Evolutionary conservation across 1,140 invertebrate genomes (phyloP), one percentile per base, ranked within the genome.

Genomic region (Rhizoglyphus robini): DNA sequence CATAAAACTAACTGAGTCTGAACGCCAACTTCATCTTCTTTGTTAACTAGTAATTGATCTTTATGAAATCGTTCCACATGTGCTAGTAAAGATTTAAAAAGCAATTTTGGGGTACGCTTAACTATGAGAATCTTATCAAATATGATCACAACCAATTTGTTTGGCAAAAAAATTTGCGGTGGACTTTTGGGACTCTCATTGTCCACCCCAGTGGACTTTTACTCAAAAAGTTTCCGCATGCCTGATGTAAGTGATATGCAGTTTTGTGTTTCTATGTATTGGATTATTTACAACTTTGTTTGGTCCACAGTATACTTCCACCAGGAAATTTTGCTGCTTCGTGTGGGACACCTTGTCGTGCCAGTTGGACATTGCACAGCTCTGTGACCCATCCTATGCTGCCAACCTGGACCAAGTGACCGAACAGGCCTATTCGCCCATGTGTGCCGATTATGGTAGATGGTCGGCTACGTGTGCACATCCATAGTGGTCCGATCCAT

Each of bases 241-340:
- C n/a, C n/a, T n/a, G n/a, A n/a, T n/a, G n/a, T n/a, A 34, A 60
- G 58, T 60, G 27, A 5, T 32, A 29, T 11, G 5, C 5, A 41
- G 8, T 41, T 49, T 11, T 49, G 5, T 8, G 2, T 2, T n/a
- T 8, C 2, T 20, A 23, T 23, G 13, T 51, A 5, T 20, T 51
- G 2, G 23, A n/a, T n/a, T n/a, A 25, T 23, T 23, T n/a, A 4
- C 13, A 20, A 51, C 1, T 20, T 51, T 5, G 5, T 49, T 49
- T 5, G 4, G 5, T 46, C 27, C 3, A 46, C 15, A 60, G 58
- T 1, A 34, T 46, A 32, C 58, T 3, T 2, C 3, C 15, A 60
- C 63, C 13, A 30, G 63, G n/a, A 64, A 51, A 18, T 64, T 49
- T 25, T 64, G 63, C 29, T 64, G 63, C 27, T 64, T 27, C 30